Conservation (phyloP, 2,888 invertebrate species). For the Acleris holmiana region DNA sequence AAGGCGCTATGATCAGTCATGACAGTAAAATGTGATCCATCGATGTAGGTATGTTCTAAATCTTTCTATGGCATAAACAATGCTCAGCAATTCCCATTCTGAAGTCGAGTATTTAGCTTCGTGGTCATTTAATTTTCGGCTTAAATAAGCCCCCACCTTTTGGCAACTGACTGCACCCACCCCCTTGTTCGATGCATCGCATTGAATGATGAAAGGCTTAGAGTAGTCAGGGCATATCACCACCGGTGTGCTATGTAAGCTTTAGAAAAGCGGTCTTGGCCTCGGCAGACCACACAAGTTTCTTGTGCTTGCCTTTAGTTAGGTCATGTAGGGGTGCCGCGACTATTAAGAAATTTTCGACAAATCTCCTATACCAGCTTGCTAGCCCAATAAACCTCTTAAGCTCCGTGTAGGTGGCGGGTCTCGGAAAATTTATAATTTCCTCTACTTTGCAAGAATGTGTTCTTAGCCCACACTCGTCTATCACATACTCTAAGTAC, state of each 20-base stretch:
- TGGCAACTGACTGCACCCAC: no score
- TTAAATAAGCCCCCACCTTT: no score
- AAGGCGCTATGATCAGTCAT: slow-evolving; percentile 35
- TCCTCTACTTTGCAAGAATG: not conserved
- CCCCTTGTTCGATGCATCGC: no score
- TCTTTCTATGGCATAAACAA: no score
- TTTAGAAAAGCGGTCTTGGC: not conserved
- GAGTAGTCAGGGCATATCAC: slow-evolving; percentile 1
- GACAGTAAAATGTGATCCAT: slow-evolving; percentile 31
- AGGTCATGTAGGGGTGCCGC: no score
- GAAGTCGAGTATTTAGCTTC: no score
- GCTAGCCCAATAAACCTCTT: no score
- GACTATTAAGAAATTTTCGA: no score
- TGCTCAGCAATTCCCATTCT: no score
- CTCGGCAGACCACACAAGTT: not conserved
- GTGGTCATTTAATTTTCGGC: no score
- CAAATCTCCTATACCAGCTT: no score
- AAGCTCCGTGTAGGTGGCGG: slow-evolving; percentile 1
- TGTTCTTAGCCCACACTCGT: not conserved
- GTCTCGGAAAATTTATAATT: not conserved
- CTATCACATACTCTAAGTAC: not conserved
- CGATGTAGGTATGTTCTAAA: slow-evolving; percentile 37
- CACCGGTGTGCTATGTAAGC: not conserved
- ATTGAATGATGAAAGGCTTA: no score
- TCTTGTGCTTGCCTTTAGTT: slow-evolving; percentile 3